These are phyloP conservation scores for Pterois miles DNA, from an alignment of 2,797 vertebrate genomes.

Conservation along the genomic window DNA sequence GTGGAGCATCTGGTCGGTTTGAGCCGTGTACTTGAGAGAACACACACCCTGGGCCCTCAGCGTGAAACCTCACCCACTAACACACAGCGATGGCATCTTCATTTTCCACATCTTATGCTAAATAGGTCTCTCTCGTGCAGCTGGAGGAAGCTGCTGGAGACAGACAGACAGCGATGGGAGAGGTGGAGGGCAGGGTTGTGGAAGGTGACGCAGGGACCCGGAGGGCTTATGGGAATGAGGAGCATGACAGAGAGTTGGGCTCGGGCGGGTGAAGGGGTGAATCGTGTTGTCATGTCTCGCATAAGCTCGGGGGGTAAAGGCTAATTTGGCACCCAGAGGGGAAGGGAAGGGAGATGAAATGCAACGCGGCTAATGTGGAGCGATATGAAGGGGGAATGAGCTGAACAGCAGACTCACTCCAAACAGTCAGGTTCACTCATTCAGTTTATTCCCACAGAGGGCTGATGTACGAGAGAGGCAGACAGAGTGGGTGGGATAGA, in stretches of 20 bases:
- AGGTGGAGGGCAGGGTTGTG: conserved; percentile 30
- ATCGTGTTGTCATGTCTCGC: conserved; percentile 56
- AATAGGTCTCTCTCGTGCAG: conserved; percentile 43
- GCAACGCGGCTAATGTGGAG: conserved; percentile 50
- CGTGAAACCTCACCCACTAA: conserved; percentile 47
- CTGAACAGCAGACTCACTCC: conserved; percentile 42
- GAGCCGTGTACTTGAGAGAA: conserved; percentile 37
- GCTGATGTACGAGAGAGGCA: conserved; percentile 30
- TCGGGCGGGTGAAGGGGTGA: conserved; percentile 44
- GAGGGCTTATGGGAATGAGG: conserved; percentile 33
- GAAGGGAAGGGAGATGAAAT: conserved; percentile 13
- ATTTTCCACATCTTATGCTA: conserved; percentile 43
- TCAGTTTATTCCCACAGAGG: conserved; percentile 52
- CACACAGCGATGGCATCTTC: conserved; percentile 21
- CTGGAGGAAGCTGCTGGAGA: conserved; percentile 45
- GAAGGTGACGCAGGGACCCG: conserved; percentile 41
- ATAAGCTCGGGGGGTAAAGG: conserved; percentile 44
- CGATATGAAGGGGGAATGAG: conserved; percentile 30
- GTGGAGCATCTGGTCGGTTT: conserved; percentile 60
- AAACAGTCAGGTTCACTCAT: conserved; percentile 54
- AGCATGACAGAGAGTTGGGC: conserved; percentile 29
- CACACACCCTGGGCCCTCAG: conserved; percentile 9
- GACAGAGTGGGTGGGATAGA: conserved; percentile 48
- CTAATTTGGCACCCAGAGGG: conserved; percentile 55
- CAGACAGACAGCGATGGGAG: not conserved